Percentiles rank a stretch among this genome's conserved stretches.
These are phyloP conservation scores for Lapara coniferarum DNA, from an alignment of 2,888 invertebrate species.

Conservation along the genomic window DNA sequence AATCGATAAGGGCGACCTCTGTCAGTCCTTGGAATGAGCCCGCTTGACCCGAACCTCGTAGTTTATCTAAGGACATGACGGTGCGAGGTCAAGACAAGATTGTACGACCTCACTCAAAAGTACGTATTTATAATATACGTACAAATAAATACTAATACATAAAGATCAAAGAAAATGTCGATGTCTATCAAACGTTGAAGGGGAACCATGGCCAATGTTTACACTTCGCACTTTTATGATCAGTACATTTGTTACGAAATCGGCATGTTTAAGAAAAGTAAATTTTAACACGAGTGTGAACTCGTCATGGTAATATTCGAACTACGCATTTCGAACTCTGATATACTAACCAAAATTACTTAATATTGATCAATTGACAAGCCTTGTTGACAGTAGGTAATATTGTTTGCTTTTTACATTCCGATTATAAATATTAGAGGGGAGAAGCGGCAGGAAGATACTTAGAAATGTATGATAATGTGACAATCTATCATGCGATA, in stretches of 20 bases:
- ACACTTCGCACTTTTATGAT: conserved; percentile 7
- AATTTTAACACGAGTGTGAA: conserved; percentile 10
- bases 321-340: too few species aligned
- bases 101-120: neutral
- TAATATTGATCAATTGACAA: too few species aligned
- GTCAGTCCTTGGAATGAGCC: conserved; percentile 7
- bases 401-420: neutral
- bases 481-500: neutral
- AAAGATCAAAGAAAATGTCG: neutral
- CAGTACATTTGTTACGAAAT: conserved; percentile 2
- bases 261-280: conserved; percentile 5
- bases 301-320: neutral
- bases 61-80: conserved; percentile 15
- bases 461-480: neutral
- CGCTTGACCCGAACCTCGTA: conserved; percentile 15
- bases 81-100: neutral
- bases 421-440: neutral
- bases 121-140: too few species aligned
- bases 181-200: neutral
- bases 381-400: too few species aligned
- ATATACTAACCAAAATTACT: too few species aligned
- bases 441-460: neutral
- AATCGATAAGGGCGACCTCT: conserved; percentile 20
- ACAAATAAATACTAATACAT: neutral
- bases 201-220: neutral